phyloP scores from a whole-genome alignment of 1,140 invertebrate species.

The Oryzaephilus surinamensis region DNA sequence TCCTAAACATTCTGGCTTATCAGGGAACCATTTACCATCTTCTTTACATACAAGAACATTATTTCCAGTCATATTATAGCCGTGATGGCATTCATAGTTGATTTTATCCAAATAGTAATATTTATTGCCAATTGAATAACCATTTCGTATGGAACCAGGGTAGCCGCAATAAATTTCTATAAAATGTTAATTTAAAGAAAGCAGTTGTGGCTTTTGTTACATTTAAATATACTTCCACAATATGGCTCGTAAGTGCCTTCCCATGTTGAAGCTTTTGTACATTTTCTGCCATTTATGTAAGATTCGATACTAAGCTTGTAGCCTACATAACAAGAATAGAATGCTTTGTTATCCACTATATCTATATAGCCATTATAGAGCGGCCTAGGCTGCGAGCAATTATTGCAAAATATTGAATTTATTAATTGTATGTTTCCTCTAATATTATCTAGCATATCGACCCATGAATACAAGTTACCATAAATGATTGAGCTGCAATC shows the following conservation, averaged over 20 bases:
- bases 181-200: constrained; percentile 7
- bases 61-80: constrained; percentile 42
- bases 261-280: constrained; percentile 43
- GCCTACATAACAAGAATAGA: constrained; percentile 43
- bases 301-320: constrained; percentile 37
- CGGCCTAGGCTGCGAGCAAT: constrained; percentile 39
- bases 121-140: constrained; percentile 39
- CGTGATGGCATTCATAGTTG: constrained; percentile 41
- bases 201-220: constrained; percentile 3
- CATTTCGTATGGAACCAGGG: constrained; percentile 47
- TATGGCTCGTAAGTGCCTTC: constrained; percentile 36
- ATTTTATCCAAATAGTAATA: constrained; percentile 45
- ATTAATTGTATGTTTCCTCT: constrained; percentile 44
- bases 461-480: constrained; percentile 51
- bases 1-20: constrained; percentile 36
- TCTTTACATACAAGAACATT: constrained; percentile 38
- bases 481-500: constrained; percentile 43
- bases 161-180: constrained; percentile 45
- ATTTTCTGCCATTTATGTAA: constrained; percentile 31
- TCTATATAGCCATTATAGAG: constrained; percentile 37
- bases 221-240: constrained; percentile 38
- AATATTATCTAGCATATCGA: constrained; percentile 44
- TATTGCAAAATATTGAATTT: constrained; percentile 39
- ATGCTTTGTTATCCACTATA: constrained; percentile 28
- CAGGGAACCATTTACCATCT: constrained; percentile 43